Conservation (phyloP, 30 jellyfish, hydroid and myxozoan species). For the Turritopsis rubra region DNA sequence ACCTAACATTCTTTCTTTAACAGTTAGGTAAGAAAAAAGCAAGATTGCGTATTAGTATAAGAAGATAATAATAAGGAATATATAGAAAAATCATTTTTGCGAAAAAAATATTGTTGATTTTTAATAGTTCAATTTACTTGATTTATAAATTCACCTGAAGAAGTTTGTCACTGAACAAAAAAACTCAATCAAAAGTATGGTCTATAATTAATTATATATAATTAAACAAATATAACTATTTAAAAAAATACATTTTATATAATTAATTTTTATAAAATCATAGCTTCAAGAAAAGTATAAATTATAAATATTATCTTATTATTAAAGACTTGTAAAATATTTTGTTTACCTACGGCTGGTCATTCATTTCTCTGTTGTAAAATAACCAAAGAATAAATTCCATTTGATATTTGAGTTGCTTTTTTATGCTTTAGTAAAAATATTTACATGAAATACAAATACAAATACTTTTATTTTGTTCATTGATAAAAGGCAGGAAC, state of each 20-base stretch:
- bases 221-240: no score
- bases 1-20: no score
- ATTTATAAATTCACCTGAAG: neutral
- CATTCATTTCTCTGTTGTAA: neutral
- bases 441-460: neutral
- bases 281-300: no score
- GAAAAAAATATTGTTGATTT: no score
- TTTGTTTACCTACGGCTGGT: neutral
- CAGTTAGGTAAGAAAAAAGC: no score
- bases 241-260: no score
- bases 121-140: no score
- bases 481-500: neutral
- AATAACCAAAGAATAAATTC: neutral
- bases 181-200: neutral
- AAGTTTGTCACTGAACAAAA: neutral
- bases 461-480: neutral
- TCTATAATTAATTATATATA: no score
- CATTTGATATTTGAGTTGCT: neutral
- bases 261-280: neutral
- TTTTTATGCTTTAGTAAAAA: neutral
- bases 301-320: neutral
- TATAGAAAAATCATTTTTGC: no score
- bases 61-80: no score
- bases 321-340: neutral
- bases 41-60: no score